These are phyloP conservation scores for Sarcophaga carnaria DNA, from an alignment of 2,888 invertebrate genomes.

Conservation along the genomic window DNA sequence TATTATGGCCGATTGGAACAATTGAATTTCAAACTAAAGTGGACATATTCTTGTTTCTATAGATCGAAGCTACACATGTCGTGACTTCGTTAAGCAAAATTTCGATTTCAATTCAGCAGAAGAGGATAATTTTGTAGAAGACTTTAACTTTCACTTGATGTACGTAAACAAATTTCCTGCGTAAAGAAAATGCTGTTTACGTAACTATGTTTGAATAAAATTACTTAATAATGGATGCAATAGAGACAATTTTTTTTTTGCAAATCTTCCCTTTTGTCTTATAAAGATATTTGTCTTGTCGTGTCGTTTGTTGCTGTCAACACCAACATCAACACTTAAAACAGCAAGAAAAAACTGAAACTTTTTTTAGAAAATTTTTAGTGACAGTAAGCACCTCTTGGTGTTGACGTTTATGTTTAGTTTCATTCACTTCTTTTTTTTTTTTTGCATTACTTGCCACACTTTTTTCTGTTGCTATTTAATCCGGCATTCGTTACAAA, in stretches of 20 bases:
- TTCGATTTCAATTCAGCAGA: no score
- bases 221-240: neutral
- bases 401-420: conserved; percentile 54
- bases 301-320: neutral
- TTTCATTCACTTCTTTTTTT: conserved; percentile 4
- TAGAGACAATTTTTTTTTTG: neutral
- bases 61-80: no score
- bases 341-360: neutral
- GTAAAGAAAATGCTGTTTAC: no score
- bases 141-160: no score
- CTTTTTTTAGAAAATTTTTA: conserved; percentile 35
- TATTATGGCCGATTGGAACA: no score
- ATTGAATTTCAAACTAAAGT: no score
- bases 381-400: conserved; percentile 64
- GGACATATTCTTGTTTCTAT: no score
- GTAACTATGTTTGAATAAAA: no score
- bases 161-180: no score
- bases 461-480: neutral
- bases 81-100: no score
- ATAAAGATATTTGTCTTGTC: neutral
- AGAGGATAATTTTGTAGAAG: no score
- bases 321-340: neutral
- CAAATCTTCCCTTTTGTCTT: neutral
- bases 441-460: no score
- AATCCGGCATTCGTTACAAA: conserved; percentile 3